phyloP scores from a whole-genome alignment of 1,140 invertebrate genomes.

The Diploscapter pachys region DNA sequence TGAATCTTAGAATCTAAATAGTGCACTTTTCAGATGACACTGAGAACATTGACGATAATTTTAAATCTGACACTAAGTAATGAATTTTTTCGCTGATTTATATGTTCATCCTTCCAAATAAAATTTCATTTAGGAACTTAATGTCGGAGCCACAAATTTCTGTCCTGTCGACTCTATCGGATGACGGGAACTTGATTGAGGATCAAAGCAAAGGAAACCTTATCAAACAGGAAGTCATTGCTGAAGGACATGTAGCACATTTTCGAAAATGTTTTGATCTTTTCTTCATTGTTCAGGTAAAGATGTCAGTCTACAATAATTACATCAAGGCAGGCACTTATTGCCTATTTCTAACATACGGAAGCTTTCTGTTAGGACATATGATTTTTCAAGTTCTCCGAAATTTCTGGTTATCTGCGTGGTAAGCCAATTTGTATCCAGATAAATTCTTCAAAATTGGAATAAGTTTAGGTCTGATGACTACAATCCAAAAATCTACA shows the following conservation, averaged over 20 bases:
- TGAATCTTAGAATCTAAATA: too few relatives aligned
- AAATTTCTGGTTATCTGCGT: conserved; percentile 46
- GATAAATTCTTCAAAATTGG: too few relatives aligned
- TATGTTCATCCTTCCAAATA: neutral
- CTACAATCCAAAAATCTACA: conserved; percentile 5
- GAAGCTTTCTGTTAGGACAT: conserved; percentile 29
- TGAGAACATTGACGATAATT: conserved; percentile 1
- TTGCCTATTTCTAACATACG: conserved; percentile 36
- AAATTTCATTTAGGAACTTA: neutral
- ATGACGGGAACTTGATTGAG: neutral
- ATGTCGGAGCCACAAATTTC: neutral
- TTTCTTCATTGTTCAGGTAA: conserved; percentile 32
- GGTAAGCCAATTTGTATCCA: conserved; percentile 29
- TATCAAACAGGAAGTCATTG: conserved; percentile 39
- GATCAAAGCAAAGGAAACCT: conserved; percentile 14
- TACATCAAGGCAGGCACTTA: conserved; percentile 41
- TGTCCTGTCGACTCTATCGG: neutral
- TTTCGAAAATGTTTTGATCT: neutral
- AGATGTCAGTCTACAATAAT: conserved; percentile 38
- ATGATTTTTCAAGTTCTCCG: conserved; percentile 32
- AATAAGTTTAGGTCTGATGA: conserved; percentile 8
- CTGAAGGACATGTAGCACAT: conserved; percentile 28
- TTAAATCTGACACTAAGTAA: conserved; percentile 13
- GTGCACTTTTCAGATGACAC: neutral
- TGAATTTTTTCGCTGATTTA: neutral